Evolutionary conservation across 1,140 invertebrate genomes (phyloP).

Genomic region (Contarinia nasturtii): DNA sequence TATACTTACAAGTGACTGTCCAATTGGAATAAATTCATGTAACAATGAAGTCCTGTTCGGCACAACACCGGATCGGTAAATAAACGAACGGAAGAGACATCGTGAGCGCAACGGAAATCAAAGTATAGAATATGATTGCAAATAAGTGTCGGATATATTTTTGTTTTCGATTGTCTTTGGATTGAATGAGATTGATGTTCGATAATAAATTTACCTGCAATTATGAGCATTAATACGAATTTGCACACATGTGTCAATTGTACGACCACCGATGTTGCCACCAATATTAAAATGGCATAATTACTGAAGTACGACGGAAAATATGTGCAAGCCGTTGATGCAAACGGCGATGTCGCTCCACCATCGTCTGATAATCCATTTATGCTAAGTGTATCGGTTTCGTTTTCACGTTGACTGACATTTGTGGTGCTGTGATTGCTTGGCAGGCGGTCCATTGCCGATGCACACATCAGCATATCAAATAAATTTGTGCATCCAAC

Average conservation of each 20-base stretch:
- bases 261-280: conserved; percentile 49
- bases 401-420: not conserved
- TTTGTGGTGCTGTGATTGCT: not conserved
- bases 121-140: not conserved
- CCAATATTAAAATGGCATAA: conserved; percentile 44
- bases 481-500: conserved; percentile 33
- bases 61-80: conserved; percentile 1
- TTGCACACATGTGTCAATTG: conserved; percentile 54
- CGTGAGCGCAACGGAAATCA: not conserved
- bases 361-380: not conserved
- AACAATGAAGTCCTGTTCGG: conserved; percentile 28
- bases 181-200: too few species aligned
- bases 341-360: not conserved
- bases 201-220: conserved; percentile 29
- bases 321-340: conserved; percentile 13
- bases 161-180: not conserved
- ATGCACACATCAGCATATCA: conserved; percentile 21
- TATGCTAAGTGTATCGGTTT: not conserved
- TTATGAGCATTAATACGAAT: conserved; percentile 35
- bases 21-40: conserved; percentile 38
- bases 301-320: conserved; percentile 59
- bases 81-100: not conserved
- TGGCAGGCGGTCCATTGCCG: not conserved
- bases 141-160: not conserved
- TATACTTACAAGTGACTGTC: conserved; percentile 25